These are phyloP conservation scores for Hirudinaria manillensis DNA, from an alignment of 2,888 invertebrate species.

Conservation along the genomic window DNA sequence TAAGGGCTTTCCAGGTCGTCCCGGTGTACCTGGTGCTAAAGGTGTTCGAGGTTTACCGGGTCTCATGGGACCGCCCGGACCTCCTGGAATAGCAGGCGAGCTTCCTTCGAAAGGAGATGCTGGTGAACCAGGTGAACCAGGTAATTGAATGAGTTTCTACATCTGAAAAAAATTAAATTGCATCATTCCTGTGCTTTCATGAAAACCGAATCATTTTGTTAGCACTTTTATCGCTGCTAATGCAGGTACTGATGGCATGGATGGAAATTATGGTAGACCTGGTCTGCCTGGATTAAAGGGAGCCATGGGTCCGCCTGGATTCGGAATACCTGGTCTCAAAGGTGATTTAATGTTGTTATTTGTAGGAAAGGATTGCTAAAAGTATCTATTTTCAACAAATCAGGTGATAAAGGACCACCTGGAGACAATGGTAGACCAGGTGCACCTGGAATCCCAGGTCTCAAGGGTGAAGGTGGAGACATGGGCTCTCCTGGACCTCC, in stretches of 20 bases:
- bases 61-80: background rate
- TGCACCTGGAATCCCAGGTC: conserved; percentile 31
- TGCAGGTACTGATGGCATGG: background rate
- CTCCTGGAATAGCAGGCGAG: background rate
- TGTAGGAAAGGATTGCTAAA: no score
- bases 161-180: background rate
- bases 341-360: background rate
- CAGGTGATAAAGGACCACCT: conserved; percentile 13
- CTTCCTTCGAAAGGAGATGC: background rate
- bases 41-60: conserved; percentile 4
- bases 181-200: no score
- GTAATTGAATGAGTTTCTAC: background rate
- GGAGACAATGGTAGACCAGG: conserved; percentile 34
- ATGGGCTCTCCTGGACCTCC: conserved; percentile 42
- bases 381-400: no score
- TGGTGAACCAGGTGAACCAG: conserved; percentile 1
- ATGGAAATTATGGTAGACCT: conserved; percentile 4
- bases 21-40: background rate
- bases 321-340: background rate
- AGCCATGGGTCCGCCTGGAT: background rate
- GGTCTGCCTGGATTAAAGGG: background rate
- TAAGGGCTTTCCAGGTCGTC: no score
- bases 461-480: conserved; percentile 38
- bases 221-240: background rate
- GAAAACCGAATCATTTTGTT: background rate